These are phyloP conservation scores for Danionella cerebrum DNA, from an alignment of 2,113 vertebrate species.

Conservation along the genomic window DNA sequence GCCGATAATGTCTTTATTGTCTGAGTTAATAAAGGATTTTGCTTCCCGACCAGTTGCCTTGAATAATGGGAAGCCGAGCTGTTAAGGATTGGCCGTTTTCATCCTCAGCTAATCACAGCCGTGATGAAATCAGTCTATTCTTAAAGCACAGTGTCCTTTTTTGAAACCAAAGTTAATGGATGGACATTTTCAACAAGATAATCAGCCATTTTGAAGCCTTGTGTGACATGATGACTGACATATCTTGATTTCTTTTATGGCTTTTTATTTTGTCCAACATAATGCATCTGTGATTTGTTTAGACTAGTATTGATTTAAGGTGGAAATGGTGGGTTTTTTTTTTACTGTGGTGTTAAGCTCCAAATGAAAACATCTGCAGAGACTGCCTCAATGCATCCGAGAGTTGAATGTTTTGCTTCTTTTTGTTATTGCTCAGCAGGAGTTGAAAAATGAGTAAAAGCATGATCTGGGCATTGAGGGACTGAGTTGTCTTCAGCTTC, in stretches of 20 bases:
- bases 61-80: slow-evolving; percentile 16
- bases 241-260: too few relatives aligned
- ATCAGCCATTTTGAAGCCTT: neutral
- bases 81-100: slow-evolving; percentile 15
- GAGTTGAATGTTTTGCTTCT: neutral
- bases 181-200: neutral
- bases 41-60: neutral
- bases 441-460: neutral
- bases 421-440: neutral
- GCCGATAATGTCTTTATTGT: slow-evolving; percentile 22
- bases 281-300: too few relatives aligned
- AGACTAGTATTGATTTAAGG: too few relatives aligned
- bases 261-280: too few relatives aligned
- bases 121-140: neutral
- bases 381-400: neutral
- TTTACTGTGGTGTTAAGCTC: too few relatives aligned
- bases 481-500: neutral
- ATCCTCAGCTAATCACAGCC: slow-evolving; percentile 4
- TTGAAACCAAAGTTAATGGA: neutral
- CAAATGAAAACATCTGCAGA: neutral
- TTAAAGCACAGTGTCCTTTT: neutral
- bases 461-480: neutral
- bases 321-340: too few relatives aligned
- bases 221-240: too few relatives aligned
- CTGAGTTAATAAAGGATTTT: slow-evolving; percentile 25